Base-by-base conservation (phyloP, 2,888 invertebrate genomes). In the Argyra leucocephala region DNA sequence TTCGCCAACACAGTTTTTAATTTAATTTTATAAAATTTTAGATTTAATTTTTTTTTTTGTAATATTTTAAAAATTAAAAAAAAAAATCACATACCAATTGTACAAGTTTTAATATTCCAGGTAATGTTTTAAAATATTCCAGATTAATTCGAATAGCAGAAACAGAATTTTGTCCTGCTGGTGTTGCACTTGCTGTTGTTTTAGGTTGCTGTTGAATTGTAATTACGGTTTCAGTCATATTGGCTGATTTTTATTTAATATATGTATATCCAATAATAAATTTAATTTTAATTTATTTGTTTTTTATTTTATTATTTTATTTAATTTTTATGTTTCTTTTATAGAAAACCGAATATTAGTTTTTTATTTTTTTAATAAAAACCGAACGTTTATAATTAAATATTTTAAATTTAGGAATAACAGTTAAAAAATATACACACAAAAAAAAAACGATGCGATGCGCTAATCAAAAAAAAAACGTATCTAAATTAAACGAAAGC, bases 201-300 rank as follows among this genome's bases (percentile, higher is more conserved):
- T 66, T 66, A 4, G 66, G 64, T 80, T 81, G 70, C 78, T 81
- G 86, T 82, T 82, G 87, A 79, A 90, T 87, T 74, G 86, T 90
- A 74, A 90, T 88, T 75, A 89, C 90, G 75, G 90, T 90, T 84
- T 90, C 90, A 78, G 90, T 88, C 86, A 90, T 90, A 88, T 88
- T 90, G 68, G 63, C 69, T 63, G 23, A 57, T 6, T 65, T 22
- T 12, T 65, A 63, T 65, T 37, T 36, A 57, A 21, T 31, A 21
- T 48, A 18, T 18, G 7, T 48, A 18, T 21, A n/a, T n/a, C n/a
- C n/a, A n/a, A n/a, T 26, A 10, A 21, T 61, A 61, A 48, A 48
- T 26, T 15, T 24, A 31, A 21, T 26, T 61, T 61, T 24, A 24
- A 24, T 9, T 26, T n/a, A 15, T 24, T 3, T 6, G 12, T 10